Evolutionary conservation across 1,140 invertebrate genomes (phyloP).

Genomic region (Papilio dardanus): DNA sequence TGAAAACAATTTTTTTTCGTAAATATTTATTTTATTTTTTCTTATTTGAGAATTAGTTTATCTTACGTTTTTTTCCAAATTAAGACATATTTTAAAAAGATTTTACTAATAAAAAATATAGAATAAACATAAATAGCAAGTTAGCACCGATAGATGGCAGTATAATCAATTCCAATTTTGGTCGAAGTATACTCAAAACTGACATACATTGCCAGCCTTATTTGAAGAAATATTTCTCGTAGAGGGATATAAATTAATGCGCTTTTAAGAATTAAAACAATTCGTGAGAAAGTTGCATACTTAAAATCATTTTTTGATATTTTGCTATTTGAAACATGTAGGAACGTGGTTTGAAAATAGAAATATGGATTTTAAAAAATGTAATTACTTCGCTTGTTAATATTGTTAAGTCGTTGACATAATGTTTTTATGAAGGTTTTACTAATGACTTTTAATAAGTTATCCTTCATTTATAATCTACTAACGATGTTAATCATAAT

Average conservation of each 20-base stretch:
- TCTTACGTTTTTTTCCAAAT: background rate
- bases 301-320: no score
- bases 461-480: slow-evolving; percentile 1
- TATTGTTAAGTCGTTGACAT: background rate
- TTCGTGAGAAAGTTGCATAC: background rate
- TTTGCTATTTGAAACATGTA: background rate
- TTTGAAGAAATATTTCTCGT: no score
- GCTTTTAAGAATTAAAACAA: background rate
- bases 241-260: background rate
- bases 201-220: no score
- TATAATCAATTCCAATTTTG: background rate
- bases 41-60: background rate
- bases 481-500: background rate
- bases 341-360: background rate
- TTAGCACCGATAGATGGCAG: background rate
- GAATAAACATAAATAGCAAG: background rate
- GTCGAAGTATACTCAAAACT: background rate
- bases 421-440: background rate
- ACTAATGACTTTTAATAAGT: background rate
- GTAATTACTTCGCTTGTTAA: background rate
- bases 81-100: background rate
- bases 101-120: background rate
- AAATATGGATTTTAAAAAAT: background rate
- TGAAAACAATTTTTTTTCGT: slow-evolving; percentile 28
- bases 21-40: background rate